Base-by-base conservation (phyloP, 2,113 vertebrate genomes). In the Brachyhypopomus gauderio region DNA sequence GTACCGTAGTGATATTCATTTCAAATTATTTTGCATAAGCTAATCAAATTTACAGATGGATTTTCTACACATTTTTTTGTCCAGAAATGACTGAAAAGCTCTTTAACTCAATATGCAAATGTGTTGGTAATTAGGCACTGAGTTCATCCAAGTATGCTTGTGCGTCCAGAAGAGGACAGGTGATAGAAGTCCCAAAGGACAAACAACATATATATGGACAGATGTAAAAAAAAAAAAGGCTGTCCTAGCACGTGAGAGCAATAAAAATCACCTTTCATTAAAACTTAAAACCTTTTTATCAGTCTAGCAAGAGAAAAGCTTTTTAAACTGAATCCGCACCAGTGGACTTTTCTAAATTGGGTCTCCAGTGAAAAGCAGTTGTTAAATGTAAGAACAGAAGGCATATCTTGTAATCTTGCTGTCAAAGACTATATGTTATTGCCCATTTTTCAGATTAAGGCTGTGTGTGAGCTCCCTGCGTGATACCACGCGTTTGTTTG, bases 241-340 rank as follows among this genome's bases (percentile, higher is more conserved):
- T 59, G 23, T 48, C 14, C 4, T n/a, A 22, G 22, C 36, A 19
- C 8, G 27, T 45, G 70, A 79, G 55, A 72, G 55, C 16, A 41
- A 45, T 72, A 79, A 79, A 70, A 60, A 75, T 75, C 55, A 79
- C 23, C 56, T 72, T 60, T 38, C 41, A 79, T 79, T 60, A 79
- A 72, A 79, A 36, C 22, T 62, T 72, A 62, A n/a, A 41, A 5
- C 74, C 19, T 52, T 76, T 76, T 76, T 76, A 63, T 64, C 59
- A 62, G 58, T 75, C 73, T 36, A 63, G 74, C 45, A 9, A 72
- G 71, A 71, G 66, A 30, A 71, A 78, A 78, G 60, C 60, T 17
- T 62, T 59, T 41, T 78, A 66, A 23, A 30, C 34, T 48, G 62
- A 74, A 69, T 60, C 45, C 41, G 30, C 70, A 12, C 38, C 77